Evolutionary conservation across 2,888 invertebrate genomes (phyloP), one percentile per base, ranked within the genome.

Genomic region (Ephialtes manifestator): DNA sequence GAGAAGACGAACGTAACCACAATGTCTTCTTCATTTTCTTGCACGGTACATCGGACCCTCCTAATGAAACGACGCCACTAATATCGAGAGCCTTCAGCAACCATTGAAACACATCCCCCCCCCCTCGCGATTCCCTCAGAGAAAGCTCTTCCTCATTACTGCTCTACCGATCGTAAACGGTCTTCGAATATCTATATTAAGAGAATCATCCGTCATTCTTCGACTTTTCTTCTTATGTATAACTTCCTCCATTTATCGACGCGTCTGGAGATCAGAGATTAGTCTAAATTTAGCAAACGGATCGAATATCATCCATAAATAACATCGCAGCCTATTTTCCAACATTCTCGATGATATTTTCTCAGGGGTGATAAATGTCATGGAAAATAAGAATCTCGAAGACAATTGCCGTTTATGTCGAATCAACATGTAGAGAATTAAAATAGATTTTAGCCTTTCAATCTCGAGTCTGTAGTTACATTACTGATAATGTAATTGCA

Each of bases 41-140:
- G 53, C 53, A 43, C 72, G 80, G 71, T 81, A 71, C 67, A 84
- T 84, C 81, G 76, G 76, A 55, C 55, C 48, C 58, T 18, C 31
- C 31, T 11, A 39, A 10, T 10, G 31, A n/a, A 60, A 8, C 10
- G 18, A 7, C 8, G 4, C 18, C 63, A 43, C 71, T 58, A 65
- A 72, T 77, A 60, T 84, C 84, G 71, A 55, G 15, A 70, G 35
- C 46, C 72, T 65, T 76, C 55, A 67, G 72, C 76, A 81, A 84
- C 67, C 43, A 81, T 77, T 48, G 28, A 20, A 11, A 55, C 70
- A 72, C 15, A 20, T 15, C 15, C 2, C n/a, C 15, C 2, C 18
- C 35, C 8, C 4, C n/a, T n/a, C n/a, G n/a, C 10, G 15, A 10
- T 1, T 7, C 1, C 39, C 60, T 11, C 28, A 8, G 65, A 18